phyloP scores from a whole-genome alignment of 2,113 vertebrate genomes.

The Brachionichthys hirsutus region DNA sequence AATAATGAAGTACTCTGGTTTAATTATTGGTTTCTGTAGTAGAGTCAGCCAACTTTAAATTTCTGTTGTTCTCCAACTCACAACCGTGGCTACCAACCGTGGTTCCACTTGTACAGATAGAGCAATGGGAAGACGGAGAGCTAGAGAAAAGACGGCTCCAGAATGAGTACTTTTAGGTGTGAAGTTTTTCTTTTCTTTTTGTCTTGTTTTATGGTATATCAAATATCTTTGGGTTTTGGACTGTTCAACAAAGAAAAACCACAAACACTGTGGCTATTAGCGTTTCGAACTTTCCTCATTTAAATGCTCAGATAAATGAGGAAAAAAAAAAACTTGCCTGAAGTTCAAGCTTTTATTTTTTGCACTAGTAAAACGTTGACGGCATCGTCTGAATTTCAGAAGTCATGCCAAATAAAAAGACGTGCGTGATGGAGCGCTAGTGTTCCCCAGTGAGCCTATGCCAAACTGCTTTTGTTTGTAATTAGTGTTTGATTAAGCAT shows the following conservation, averaged over 20 bases:
- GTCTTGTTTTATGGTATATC: neutral
- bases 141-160: too few relatives aligned
- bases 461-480: conserved; percentile 77
- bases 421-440: conserved; percentile 66
- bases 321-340: neutral
- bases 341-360: neutral
- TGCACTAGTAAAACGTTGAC: conserved; percentile 17
- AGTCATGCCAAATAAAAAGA: conserved; percentile 65
- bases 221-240: neutral
- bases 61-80: too few relatives aligned
- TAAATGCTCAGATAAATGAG: neutral
- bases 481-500: conserved; percentile 82
- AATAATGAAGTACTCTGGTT: neutral
- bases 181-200: neutral
- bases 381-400: conserved; percentile 51
- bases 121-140: too few relatives aligned
- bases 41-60: too few relatives aligned
- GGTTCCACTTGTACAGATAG: too few relatives aligned
- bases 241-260: neutral
- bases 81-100: too few relatives aligned
- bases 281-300: too few relatives aligned
- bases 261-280: too few relatives aligned
- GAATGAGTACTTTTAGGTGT: neutral
- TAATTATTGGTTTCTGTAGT: too few relatives aligned
- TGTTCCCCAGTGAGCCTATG: conserved; percentile 68